Evolutionary conservation across 1,140 invertebrate species (phyloP).

Genomic region (Caerostris extrusa): DNA sequence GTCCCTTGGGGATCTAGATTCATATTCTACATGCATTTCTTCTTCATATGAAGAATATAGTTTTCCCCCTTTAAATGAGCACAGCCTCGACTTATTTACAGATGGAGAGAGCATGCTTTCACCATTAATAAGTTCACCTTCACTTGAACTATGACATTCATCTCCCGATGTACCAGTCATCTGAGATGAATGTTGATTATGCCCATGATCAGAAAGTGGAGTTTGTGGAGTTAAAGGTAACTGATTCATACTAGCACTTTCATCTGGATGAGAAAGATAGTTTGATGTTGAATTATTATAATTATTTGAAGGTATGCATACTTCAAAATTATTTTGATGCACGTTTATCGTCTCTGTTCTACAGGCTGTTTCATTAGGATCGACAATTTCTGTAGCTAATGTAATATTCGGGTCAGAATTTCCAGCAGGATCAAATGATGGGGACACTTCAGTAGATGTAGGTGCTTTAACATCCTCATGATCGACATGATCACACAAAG

Average conservation of each 20-base stretch:
- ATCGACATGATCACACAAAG: slow-evolving; percentile 70
- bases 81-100: slow-evolving; percentile 29
- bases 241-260: slow-evolving; percentile 22
- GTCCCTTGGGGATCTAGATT: slow-evolving; percentile 38
- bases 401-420: background rate
- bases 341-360: background rate
- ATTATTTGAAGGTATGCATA: background rate
- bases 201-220: slow-evolving; percentile 63
- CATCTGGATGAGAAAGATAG: slow-evolving; percentile 29
- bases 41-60: slow-evolving; percentile 58
- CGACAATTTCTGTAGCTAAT: background rate
- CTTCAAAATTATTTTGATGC: background rate
- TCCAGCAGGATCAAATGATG: background rate
- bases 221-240: slow-evolving; percentile 71
- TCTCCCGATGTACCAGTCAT: slow-evolving; percentile 52
- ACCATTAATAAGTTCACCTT: slow-evolving; percentile 61
- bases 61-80: background rate
- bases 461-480: background rate
- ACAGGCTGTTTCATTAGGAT: background rate
- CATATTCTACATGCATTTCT: slow-evolving; percentile 65
- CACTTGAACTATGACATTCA: slow-evolving; percentile 69
- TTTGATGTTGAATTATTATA: background rate
- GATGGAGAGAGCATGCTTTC: slow-evolving; percentile 66
- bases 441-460: background rate
- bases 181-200: slow-evolving; percentile 42